These are phyloP conservation scores for Myripristis murdjan DNA, from an alignment of 2,797 vertebrate genomes.

Conservation along the genomic window DNA sequence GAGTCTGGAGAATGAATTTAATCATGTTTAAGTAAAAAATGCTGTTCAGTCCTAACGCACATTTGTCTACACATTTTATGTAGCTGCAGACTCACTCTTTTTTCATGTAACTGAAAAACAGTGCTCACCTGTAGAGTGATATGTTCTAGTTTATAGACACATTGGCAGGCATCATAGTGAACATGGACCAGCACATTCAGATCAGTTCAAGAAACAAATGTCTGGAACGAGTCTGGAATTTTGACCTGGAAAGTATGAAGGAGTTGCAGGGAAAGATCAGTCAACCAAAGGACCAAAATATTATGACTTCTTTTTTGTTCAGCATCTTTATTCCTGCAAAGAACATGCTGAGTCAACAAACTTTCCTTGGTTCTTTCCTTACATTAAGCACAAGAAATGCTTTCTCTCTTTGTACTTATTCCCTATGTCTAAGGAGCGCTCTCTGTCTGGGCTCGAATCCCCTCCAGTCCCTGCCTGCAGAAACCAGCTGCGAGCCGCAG, in stretches of 20 bases:
- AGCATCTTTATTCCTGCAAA: not conserved
- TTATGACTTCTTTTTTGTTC: not conserved
- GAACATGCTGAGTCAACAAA: not conserved
- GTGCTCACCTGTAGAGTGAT: too few species aligned
- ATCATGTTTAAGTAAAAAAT: too few species aligned
- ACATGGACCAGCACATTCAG: too few species aligned
- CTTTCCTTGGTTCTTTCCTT: not conserved
- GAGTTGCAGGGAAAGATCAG: not conserved
- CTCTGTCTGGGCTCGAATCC: slow-evolving; percentile 70
- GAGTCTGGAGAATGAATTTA: not conserved
- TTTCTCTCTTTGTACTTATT: not conserved
- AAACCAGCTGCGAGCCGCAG: slow-evolving; percentile 75
- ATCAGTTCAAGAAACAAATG: too few species aligned
- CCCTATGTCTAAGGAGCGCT: slow-evolving; percentile 57
- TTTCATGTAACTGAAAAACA: too few species aligned
- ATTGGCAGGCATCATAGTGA: too few species aligned
- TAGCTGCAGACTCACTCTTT: too few species aligned
- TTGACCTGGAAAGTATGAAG: not conserved
- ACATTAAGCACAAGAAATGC: not conserved
- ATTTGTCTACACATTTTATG: too few species aligned
- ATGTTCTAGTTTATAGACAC: too few species aligned
- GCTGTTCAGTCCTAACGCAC: too few species aligned
- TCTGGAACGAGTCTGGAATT: too few species aligned
- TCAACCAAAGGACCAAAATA: not conserved
- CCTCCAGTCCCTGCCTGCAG: slow-evolving; percentile 72